Conservation (phyloP, 2,888 invertebrate species). For the Ptychoptera albimana region DNA sequence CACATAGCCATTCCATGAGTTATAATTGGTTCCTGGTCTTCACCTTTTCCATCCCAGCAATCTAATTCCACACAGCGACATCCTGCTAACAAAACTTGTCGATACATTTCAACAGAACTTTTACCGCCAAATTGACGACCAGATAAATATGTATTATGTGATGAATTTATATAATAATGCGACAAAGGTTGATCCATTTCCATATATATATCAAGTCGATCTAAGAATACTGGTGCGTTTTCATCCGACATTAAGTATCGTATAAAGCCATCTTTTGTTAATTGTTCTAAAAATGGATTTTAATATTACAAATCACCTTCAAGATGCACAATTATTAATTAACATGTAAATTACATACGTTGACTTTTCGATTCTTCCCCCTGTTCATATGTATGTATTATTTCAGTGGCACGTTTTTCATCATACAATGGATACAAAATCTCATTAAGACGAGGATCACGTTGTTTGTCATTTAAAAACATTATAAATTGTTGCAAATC, state of each 20-base stretch:
- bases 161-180: conserved; percentile 98
- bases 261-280: conserved; percentile 91
- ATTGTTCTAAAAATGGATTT: conserved; percentile 39
- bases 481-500: conserved; percentile 74
- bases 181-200: conserved; percentile 98
- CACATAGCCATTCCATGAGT: conserved; percentile 99
- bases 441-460: conserved; percentile 96
- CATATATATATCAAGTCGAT: conserved; percentile 92
- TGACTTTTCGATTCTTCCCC: conserved; percentile 50
- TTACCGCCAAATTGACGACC: conserved; percentile 97
- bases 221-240: conserved; percentile 97
- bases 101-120: conserved; percentile 97
- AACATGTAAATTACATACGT: conserved; percentile 7
- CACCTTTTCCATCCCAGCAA: conserved; percentile 97
- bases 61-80: conserved; percentile 97
- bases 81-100: conserved; percentile 90
- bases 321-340: not conserved
- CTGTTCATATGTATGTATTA: conserved; percentile 85
- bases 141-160: conserved; percentile 87
- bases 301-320: not conserved
- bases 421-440: conserved; percentile 96
- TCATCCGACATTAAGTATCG: conserved; percentile 99
- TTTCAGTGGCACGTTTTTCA: conserved; percentile 80
- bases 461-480: conserved; percentile 92
- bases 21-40: conserved; percentile 97